Evolutionary conservation across 2,888 invertebrate genomes (phyloP).

Genomic region (Allophyes oxyacanthae): DNA sequence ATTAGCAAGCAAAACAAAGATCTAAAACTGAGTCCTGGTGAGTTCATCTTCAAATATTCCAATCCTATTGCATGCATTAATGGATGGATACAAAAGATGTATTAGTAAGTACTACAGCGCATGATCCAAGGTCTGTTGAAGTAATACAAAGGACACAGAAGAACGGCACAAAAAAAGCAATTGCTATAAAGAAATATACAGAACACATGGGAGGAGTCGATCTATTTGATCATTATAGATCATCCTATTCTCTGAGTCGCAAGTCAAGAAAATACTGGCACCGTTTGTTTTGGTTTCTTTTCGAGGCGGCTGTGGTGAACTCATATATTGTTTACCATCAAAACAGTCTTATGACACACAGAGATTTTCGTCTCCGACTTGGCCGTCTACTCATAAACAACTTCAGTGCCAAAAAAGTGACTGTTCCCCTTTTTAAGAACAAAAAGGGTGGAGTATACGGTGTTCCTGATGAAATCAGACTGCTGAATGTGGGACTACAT

Average conservation of each 20-base stretch:
- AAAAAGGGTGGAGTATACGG: conserved; percentile 22
- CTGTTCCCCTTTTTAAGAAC: conserved; percentile 11
- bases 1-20: conserved; percentile 15
- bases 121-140: conserved; percentile 13
- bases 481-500: conserved; percentile 24
- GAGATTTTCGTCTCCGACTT: conserved; percentile 23
- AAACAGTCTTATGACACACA: conserved; percentile 14
- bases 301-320: conserved; percentile 27
- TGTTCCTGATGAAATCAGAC: conserved; percentile 20
- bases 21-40: conserved; percentile 14
- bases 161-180: conserved; percentile 6
- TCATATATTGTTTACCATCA: conserved; percentile 26
- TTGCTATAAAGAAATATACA: conserved; percentile 28
- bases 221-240: conserved; percentile 25
- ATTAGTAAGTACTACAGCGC: conserved; percentile 10
- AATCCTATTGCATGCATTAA: conserved; percentile 11
- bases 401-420: conserved; percentile 14
- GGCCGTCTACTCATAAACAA: conserved; percentile 23
- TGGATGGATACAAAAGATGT: conserved; percentile 19
- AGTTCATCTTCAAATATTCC: conserved; percentile 13
- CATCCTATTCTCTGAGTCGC: conserved; percentile 20
- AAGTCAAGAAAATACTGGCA: conserved; percentile 30
- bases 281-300: conserved; percentile 28
- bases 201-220: conserved; percentile 30
- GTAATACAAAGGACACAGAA: conserved; percentile 15